Conservation (phyloP, 2,113 vertebrate genomes). For the Charina bottae region DNA sequence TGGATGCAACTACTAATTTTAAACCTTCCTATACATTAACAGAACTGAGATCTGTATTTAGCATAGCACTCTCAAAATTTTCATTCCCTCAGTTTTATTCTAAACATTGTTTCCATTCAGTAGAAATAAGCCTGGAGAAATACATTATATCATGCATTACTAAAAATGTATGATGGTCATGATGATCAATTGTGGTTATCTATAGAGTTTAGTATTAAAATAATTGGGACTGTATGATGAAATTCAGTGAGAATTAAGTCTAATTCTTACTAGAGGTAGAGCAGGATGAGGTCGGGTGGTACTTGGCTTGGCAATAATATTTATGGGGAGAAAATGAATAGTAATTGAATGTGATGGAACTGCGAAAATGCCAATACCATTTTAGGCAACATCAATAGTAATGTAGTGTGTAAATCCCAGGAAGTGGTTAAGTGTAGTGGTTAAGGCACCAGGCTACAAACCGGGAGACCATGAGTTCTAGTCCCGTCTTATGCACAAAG, state of each 20-base stretch:
- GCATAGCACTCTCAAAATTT: conserved; percentile 54
- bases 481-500: no score
- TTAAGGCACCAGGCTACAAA: no score
- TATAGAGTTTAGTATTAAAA: neutral
- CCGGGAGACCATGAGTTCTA: no score
- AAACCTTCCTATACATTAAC: conserved; percentile 43
- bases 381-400: no score
- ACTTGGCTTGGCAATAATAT: no score
- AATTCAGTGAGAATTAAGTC: neutral
- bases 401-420: no score
- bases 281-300: no score
- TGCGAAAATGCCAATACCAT: no score
- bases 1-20: conserved; percentile 38
- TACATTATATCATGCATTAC: neutral
- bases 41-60: conserved; percentile 53
- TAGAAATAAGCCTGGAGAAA: neutral
- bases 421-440: no score
- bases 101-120: neutral
- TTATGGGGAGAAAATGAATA: no score
- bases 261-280: neutral
- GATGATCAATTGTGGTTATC: neutral
- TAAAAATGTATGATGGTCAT: neutral
- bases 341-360: no score
- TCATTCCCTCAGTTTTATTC: conserved; percentile 23
- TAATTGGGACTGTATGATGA: neutral